Evolutionary conservation across 2,888 invertebrate species (phyloP).

Genomic region (Miltochrista miniata): DNA sequence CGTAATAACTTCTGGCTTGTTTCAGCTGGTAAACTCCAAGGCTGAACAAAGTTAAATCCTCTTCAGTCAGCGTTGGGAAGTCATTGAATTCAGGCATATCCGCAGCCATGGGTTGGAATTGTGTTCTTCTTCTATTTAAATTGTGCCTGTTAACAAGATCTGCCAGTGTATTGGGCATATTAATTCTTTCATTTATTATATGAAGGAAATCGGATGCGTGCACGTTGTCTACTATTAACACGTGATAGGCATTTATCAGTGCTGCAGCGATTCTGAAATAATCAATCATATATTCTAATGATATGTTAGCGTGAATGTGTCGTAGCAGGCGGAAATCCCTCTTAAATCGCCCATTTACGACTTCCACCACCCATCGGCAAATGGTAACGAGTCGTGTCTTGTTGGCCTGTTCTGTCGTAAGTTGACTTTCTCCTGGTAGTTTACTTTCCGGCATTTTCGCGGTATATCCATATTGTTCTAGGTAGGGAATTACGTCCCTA

Average conservation of each 20-base stretch:
- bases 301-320: neutral
- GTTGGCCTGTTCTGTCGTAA: constrained; percentile 5
- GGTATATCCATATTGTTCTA: neutral
- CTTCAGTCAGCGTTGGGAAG: neutral
- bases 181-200: neutral
- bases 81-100: neutral
- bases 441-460: neutral
- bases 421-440: neutral
- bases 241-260: neutral
- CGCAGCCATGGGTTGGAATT: neutral
- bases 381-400: constrained; percentile 9
- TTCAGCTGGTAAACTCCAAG: neutral
- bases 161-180: neutral
- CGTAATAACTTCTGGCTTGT: neutral
- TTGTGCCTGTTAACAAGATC: neutral
- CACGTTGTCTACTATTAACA: neutral
- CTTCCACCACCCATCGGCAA: constrained; percentile 7
- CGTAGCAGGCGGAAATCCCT: constrained; percentile 2
- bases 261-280: constrained; percentile 11
- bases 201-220: neutral
- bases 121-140: neutral
- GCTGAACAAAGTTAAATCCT: neutral
- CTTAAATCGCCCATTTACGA: constrained; percentile 3
- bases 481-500: neutral
- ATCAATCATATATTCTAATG: constrained; percentile 2